Percentiles rank a stretch among this genome's conserved stretches.
Conservation (phyloP, 2,797 vertebrate species). For the Otolemur crassicaudatus region DNA sequence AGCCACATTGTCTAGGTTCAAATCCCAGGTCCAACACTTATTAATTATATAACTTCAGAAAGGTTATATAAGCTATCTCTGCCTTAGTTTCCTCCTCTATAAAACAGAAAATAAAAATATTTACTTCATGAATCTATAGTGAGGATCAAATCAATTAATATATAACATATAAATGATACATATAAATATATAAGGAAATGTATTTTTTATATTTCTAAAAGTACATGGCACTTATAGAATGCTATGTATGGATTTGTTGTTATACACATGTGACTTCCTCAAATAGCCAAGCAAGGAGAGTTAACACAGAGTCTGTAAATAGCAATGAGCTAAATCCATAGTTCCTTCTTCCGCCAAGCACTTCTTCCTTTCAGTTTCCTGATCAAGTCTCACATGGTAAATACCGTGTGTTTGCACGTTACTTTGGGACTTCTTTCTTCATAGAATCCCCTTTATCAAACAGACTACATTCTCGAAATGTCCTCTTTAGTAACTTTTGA, state of each 20-base stretch:
- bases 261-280: neutral
- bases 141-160: neutral
- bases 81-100: neutral
- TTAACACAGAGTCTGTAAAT: neutral
- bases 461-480: neutral
- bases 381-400: neutral
- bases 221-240: neutral
- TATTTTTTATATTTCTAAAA: neutral
- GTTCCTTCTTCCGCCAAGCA: neutral
- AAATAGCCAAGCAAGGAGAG: neutral
- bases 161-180: neutral
- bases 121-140: neutral
- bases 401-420: neutral
- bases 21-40: neutral
- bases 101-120: neutral
- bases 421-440: neutral
- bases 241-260: neutral
- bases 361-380: neutral
- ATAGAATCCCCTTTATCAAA: neutral
- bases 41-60: neutral
- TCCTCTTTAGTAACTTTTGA: neutral
- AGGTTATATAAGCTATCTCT: neutral
- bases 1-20: neutral
- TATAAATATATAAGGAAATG: neutral
- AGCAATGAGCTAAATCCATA: neutral